These are phyloP conservation scores for Melitaea cinxia DNA, from an alignment of 1,140 invertebrate species.

Conservation along the genomic window DNA sequence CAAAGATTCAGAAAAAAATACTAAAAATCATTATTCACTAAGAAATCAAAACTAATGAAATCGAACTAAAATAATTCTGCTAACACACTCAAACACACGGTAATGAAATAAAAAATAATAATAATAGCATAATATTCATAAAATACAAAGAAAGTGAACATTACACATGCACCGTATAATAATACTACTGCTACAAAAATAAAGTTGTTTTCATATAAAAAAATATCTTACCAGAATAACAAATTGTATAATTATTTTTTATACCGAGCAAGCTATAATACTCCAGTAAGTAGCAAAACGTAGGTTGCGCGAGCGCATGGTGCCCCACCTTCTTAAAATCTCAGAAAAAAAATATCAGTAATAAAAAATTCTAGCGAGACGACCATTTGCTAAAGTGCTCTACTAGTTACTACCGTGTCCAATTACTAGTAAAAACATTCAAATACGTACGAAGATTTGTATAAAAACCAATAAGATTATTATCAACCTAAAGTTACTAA, in stretches of 20 bases:
- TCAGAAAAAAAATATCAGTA: conserved; percentile 63
- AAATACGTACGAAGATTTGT: conserved; percentile 67
- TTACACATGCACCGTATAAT: conserved; percentile 80
- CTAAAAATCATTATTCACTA: conserved; percentile 74
- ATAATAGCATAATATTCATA: conserved; percentile 77
- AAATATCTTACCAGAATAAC: conserved; percentile 80
- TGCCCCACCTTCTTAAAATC: conserved; percentile 63
- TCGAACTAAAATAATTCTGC: conserved; percentile 80
- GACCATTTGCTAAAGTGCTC: conserved; percentile 74
- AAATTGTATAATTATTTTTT: conserved; percentile 78
- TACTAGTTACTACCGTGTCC: conserved; percentile 77
- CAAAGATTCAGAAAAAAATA: conserved; percentile 76
- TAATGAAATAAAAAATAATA: conserved; percentile 73
- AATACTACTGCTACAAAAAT: conserved; percentile 77
- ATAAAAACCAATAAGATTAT: conserved; percentile 78
- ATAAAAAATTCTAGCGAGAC: conserved; percentile 76
- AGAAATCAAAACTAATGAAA: conserved; percentile 75
- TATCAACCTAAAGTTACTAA: conserved; percentile 77
- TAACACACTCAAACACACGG: conserved; percentile 80
- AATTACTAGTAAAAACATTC: conserved; percentile 64
- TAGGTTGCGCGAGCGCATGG: conserved; percentile 41
- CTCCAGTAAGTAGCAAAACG: conserved; percentile 66
- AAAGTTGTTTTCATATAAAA: conserved; percentile 77
- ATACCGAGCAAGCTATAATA: conserved; percentile 74
- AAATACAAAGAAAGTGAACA: conserved; percentile 75